Base-by-base conservation (phyloP, 2,113 vertebrate species). In the Macaca nemestrina region DNA sequence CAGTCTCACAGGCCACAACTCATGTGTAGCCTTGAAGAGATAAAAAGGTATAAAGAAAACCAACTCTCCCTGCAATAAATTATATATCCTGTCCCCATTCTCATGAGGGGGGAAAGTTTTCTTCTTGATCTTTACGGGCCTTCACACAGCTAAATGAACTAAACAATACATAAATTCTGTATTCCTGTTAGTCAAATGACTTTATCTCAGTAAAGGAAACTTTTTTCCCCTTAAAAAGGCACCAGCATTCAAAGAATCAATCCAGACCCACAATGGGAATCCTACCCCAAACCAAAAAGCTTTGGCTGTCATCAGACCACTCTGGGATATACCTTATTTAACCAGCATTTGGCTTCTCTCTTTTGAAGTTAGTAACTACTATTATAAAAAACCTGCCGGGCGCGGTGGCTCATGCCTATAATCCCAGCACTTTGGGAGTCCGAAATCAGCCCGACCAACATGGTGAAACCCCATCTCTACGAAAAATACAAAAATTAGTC, bases 301-400 rank as follows among this genome's bases (percentile, higher is more conserved):
- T n/a, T 17, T 81, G 67, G 73, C 32, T 80, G 25, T 17, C 79
- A 81, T 79, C n/a, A 50, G 40, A 82, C 35, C 59, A 83, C 68
- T 45, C 16, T 67, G 6, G 23, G 10, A 40, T 45, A 64, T 6
- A 87, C 9, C 16, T 87, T 91, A n/a, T 38, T 82, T 83, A 72
- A 90, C 32, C 68, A 12, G 50, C 25, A 68, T 25, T 35, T 92
- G 35, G 45, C 3, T 76, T 89, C 52, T 52, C 16, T 89, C n/a
- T 82, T 95, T 72, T 91, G 40, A 88, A 78, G 20, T 93, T 67
- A 88, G 12, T 81, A 80, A 91, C 45, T 88, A 88, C 23, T 43
- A 81, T 25, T 18, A 86, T 10, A 61, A 84, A 95, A 55, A 84
- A 84, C 6, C 7, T 12, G 2, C 61, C 2, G 2, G 59, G 27